phyloP scores from a whole-genome alignment of 2,888 invertebrate species.

The Tetheella fluctuosa region DNA sequence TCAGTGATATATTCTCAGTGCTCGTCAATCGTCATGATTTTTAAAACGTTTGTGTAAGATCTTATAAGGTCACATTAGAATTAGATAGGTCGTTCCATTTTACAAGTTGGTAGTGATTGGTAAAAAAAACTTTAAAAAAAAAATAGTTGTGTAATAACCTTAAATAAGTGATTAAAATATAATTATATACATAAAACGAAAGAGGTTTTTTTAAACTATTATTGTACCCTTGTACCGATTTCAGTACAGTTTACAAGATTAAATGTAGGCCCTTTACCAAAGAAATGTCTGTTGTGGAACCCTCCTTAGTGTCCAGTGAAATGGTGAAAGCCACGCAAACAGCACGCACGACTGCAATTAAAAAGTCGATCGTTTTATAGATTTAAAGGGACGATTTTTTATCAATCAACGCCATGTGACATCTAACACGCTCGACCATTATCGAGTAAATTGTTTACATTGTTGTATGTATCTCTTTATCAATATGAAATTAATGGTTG shows the following conservation, averaged over 20 bases:
- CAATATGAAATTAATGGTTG: neutral
- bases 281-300: neutral
- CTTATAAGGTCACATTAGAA: no score
- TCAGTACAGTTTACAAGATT: neutral
- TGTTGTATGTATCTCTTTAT: conserved; percentile 3
- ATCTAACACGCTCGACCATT: conserved; percentile 10
- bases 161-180: no score
- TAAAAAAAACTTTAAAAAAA: no score
- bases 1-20: no score
- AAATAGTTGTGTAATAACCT: no score
- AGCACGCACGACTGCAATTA: conserved; percentile 36
- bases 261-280: neutral
- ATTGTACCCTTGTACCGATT: neutral
- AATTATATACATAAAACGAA: no score
- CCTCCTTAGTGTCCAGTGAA: neutral
- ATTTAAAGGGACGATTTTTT: conserved; percentile 23
- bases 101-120: no score
- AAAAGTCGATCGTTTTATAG: conserved; percentile 29
- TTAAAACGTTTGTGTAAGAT: no score
- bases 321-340: conserved; percentile 9
- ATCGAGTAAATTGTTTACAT: conserved; percentile 9
- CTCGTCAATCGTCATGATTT: no score
- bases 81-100: no score
- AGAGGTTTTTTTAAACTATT: neutral
- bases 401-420: conserved; percentile 26